These are phyloP conservation scores for Nowickia ferox DNA, from an alignment of 2,888 invertebrate species.

Conservation along the genomic window DNA sequence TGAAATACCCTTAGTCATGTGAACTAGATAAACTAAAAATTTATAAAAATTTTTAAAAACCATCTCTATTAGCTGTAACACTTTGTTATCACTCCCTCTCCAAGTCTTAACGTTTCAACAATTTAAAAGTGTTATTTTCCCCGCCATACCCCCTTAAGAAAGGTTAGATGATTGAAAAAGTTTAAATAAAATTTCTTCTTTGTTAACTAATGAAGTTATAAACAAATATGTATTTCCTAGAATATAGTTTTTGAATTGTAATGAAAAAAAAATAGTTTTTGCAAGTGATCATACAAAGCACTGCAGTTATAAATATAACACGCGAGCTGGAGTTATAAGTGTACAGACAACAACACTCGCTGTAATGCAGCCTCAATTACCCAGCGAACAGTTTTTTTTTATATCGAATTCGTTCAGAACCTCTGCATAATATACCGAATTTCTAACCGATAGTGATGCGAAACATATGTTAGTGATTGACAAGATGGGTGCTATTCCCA, in stretches of 20 bases:
- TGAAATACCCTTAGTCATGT: no score
- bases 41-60: neutral
- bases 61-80: neutral
- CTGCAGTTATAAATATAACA: neutral
- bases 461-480: no score
- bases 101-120: neutral
- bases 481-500: no score
- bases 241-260: conserved; percentile 44
- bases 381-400: no score
- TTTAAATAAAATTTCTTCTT: neutral
- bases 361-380: neutral
- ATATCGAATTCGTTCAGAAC: no score
- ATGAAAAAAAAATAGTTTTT: conserved; percentile 4
- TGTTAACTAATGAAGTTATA: conserved; percentile 60
- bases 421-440: no score
- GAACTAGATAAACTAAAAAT: no score
- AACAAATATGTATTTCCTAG: conserved; percentile 51
- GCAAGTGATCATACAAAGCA: conserved; percentile 5
- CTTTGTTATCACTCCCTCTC: neutral
- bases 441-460: no score
- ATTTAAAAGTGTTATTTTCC: neutral
- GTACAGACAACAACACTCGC: neutral
- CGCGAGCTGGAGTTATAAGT: no score
- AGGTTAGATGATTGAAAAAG: conserved; percentile 15
- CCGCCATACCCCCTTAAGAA: neutral